phyloP scores from a whole-genome alignment of 1,140 invertebrate genomes.

The Phthorimaea operculella region DNA sequence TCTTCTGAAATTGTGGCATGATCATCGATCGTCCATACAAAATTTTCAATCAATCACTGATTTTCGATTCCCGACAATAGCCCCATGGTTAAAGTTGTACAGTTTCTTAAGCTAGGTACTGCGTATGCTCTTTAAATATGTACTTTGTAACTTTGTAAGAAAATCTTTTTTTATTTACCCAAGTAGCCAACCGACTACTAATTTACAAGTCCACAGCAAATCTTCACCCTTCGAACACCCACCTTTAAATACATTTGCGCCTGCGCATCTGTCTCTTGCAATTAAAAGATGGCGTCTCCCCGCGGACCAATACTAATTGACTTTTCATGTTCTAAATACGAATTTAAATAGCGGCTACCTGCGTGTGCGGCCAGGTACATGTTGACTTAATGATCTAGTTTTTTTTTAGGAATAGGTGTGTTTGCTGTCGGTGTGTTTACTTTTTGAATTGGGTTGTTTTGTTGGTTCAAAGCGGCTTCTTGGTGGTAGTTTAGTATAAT shows the following conservation, averaged over 20 bases:
- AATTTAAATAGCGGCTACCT: conserved; percentile 34
- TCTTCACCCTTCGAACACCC: conserved; percentile 20
- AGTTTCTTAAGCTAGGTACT: too few species aligned
- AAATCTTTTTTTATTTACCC: too few species aligned
- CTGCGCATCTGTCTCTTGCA: conserved; percentile 43
- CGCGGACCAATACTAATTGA: conserved; percentile 48
- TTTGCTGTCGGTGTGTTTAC: background rate
- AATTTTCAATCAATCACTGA: too few species aligned
- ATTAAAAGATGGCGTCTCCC: conserved; percentile 46
- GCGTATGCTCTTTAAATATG: too few species aligned
- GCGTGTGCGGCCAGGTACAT: conserved; percentile 27
- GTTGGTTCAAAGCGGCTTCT: background rate
- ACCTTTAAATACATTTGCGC: conserved; percentile 31
- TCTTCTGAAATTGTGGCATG: too few species aligned
- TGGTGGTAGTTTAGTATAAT: too few species aligned
- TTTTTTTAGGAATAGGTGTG: background rate
- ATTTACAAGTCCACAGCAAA: background rate
- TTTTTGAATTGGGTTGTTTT: background rate
- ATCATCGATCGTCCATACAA: too few species aligned
- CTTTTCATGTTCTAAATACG: conserved; percentile 48
- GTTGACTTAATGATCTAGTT: conserved; percentile 25
- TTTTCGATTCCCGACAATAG: too few species aligned
- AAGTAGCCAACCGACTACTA: too few species aligned
- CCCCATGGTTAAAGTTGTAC: too few species aligned
- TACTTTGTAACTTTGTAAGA: too few species aligned